phyloP scores from a whole-genome alignment of 2,797 vertebrate genomes.

The Alfaro cultratus region DNA sequence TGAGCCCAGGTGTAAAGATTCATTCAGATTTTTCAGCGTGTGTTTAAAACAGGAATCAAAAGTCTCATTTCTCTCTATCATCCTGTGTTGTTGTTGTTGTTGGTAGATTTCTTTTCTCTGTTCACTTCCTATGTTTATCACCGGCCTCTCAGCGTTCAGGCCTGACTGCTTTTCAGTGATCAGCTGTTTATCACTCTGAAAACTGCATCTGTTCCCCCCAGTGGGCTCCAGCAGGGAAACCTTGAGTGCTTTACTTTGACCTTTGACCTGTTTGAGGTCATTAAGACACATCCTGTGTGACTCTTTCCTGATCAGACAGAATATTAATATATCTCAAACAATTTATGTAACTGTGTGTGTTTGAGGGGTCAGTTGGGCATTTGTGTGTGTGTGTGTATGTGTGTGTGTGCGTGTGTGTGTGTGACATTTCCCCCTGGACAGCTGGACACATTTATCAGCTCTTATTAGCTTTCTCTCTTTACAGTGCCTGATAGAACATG shows the following conservation, averaged over 20 bases:
- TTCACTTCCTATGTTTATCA: not conserved
- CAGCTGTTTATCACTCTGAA: not conserved
- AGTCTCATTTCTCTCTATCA: not conserved
- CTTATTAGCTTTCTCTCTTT: not conserved
- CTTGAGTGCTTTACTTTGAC: slow-evolving; percentile 1
- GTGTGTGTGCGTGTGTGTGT: not conserved
- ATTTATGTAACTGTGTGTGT: not conserved
- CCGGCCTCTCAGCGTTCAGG: not conserved
- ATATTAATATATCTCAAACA: not conserved
- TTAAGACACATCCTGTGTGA: not conserved
- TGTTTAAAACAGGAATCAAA: not conserved
- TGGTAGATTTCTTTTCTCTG: not conserved
- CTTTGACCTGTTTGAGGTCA: not conserved
- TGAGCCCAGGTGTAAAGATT: not conserved
- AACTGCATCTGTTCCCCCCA: not conserved
- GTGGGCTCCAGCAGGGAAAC: not conserved
- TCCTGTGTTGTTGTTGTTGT: not conserved
- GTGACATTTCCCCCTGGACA: not conserved
- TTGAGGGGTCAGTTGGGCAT: not conserved
- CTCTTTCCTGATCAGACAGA: not conserved
- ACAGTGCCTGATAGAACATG: not conserved
- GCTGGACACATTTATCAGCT: not conserved
- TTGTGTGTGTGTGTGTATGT: not conserved
- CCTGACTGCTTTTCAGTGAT: not conserved
- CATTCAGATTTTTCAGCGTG: not conserved